These are phyloP conservation scores for Latrodectus elegans DNA, from an alignment of 2,888 invertebrate genomes.

Conservation along the genomic window DNA sequence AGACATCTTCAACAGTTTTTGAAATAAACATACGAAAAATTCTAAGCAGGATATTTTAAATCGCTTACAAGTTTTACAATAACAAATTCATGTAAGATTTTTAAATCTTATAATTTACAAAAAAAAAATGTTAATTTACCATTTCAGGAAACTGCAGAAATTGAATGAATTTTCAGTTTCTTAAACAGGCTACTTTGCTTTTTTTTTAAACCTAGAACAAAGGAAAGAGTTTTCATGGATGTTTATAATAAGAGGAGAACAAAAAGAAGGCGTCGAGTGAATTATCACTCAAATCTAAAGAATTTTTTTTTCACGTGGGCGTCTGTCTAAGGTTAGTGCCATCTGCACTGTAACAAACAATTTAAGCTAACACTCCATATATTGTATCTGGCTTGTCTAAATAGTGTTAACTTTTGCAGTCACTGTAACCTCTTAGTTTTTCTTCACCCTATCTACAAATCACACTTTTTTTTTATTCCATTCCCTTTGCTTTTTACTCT, in stretches of 20 bases:
- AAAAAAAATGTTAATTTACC: no score
- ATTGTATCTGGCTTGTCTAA: conserved; percentile 65
- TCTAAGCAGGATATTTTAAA: no score
- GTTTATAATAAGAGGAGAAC: neutral
- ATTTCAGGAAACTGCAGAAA: no score
- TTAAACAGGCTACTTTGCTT: no score
- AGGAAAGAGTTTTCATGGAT: neutral
- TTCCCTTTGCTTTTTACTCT: conserved; percentile 3
- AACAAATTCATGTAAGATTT: no score
- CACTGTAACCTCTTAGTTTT: conserved; percentile 60
- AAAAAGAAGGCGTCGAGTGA: conserved; percentile 2
- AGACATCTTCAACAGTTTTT: no score
- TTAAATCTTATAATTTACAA: no score
- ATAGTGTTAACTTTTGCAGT: conserved; percentile 62
- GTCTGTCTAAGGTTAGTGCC: conserved; percentile 53
- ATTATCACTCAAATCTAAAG: conserved; percentile 17
- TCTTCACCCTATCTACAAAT: conserved; percentile 58
- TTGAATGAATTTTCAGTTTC: no score
- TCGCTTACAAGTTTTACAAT: no score
- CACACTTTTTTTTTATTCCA: conserved; percentile 27
- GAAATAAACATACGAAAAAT: no score
- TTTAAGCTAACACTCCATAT: conserved; percentile 62
- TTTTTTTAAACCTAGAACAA: neutral
- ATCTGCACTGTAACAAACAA: conserved; percentile 66
- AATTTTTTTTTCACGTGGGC: conserved; percentile 46